Base-by-base conservation (phyloP, 2,113 vertebrate species). In the Phaetusa simplex region DNA sequence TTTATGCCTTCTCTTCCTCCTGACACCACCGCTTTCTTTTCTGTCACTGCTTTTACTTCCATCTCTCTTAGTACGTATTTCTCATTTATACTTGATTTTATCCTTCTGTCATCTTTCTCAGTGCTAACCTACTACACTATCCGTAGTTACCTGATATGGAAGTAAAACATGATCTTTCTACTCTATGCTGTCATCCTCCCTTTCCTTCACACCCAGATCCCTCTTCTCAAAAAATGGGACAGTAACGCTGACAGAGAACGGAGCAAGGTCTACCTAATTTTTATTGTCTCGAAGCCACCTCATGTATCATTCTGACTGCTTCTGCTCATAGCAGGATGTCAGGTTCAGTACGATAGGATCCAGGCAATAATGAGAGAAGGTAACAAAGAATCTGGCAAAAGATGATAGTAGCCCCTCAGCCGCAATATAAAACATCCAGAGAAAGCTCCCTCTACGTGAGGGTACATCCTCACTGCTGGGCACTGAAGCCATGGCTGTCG, bases 31-130 rank as follows among this genome's bases (percentile, higher is more conserved):
- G 56, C 79, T 90, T 90, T 62, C 82, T 82, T 29, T 89, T 71
- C 72, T 47, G 70, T 56, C 52, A 7, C 22, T 71, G 73, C 36
- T 94, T 86, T 73, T 78, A 50, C 72, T 91, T 95, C 22, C 21
- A 52, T 61, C 56, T 79, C 86, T 66, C 69, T 64, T 49, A 40
- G 55, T 38, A 40, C 77, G 19, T 83, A 88, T 74, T 94, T 93
- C 88, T 84, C 72, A 83, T 69, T 86, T 74, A 71, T 65, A 72
- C 40, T 79, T 65, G 83, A 88, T 91, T 92, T 96, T 92, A 86
- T 81, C 88, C 47, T 82, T 88, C 59, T 81, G 20, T 78, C 72
- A 74, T 79, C 71, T 55, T 78, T 59, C 76, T 80, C 32, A 30
- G 55, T 67, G 79, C 59, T 56, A 70, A 90, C 59, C 55, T 58